Evolutionary conservation across 2,797 vertebrate genomes (phyloP).

Genomic region (Eutrigla gurnardus): DNA sequence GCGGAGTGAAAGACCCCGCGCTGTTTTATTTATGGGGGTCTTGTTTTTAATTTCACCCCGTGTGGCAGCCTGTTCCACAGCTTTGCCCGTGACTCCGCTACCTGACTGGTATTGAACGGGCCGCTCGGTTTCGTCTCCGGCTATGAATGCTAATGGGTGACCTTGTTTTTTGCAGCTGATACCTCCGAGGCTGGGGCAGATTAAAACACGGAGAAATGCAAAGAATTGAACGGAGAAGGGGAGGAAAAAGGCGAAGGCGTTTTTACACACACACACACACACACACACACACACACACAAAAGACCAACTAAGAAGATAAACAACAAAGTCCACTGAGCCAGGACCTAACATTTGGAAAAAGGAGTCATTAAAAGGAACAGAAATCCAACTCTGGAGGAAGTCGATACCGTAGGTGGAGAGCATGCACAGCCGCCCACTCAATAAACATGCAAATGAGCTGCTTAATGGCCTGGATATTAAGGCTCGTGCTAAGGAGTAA

Average conservation of each 20-base stretch:
- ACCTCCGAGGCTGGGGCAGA: constrained; percentile 61
- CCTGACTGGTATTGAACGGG: constrained; percentile 69
- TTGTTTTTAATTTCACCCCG: constrained; percentile 79
- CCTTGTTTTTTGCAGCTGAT: constrained; percentile 79
- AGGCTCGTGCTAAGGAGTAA: constrained; percentile 65
- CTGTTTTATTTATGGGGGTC: constrained; percentile 80
- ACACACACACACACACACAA: too few species aligned
- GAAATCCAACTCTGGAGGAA: constrained; percentile 55
- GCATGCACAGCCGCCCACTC: constrained; percentile 59
- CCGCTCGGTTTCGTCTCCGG: constrained; percentile 58
- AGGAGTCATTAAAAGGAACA: constrained; percentile 47
- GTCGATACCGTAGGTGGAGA: constrained; percentile 47
- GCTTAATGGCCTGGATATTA: constrained; percentile 77
- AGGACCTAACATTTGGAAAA: constrained; percentile 23
- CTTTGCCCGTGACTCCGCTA: constrained; percentile 56
- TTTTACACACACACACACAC: too few species aligned
- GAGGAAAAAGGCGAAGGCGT: background rate
- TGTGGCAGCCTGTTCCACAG: constrained; percentile 34
- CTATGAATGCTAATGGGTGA: constrained; percentile 83
- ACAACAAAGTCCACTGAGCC: constrained; percentile 10
- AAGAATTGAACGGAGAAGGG: constrained; percentile 27
- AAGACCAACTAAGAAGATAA: constrained; percentile 15
- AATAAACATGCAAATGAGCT: constrained; percentile 80
- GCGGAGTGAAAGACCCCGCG: constrained; percentile 55
- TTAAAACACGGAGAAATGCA: constrained; percentile 66